Evolutionary conservation across 2,888 invertebrate genomes (phyloP).

Genomic region (Tiphia femorata): DNA sequence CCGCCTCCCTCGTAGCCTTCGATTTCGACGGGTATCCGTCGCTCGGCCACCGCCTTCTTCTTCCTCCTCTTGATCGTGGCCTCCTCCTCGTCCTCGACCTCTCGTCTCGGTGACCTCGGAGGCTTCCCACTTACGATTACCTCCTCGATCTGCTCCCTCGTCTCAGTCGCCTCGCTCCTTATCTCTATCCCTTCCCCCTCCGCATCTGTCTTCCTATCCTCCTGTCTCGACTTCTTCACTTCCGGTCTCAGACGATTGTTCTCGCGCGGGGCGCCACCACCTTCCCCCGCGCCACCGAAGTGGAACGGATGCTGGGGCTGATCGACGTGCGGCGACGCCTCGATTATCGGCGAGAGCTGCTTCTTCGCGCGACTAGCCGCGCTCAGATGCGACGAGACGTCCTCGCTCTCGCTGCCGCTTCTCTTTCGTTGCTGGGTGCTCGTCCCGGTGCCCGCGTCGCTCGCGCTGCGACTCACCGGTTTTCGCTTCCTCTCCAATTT

Average conservation of each 20-base stretch:
- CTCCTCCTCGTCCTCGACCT: too few relatives aligned
- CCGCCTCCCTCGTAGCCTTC: background rate
- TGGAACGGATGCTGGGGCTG: constrained; percentile 59
- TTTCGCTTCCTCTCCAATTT: constrained; percentile 56
- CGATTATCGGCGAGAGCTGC: constrained; percentile 85
- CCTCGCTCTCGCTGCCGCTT: constrained; percentile 75
- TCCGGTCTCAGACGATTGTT: too few relatives aligned
- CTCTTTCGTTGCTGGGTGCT: constrained; percentile 72
- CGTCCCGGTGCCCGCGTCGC: constrained; percentile 72
- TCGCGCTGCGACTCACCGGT: constrained; percentile 64
- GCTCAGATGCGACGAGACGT: constrained; percentile 69
- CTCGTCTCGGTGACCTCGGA: constrained; percentile 20
- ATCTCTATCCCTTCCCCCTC: constrained; percentile 15
- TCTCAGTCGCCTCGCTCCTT: background rate
- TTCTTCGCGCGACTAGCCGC: constrained; percentile 74
- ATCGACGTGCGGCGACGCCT: constrained; percentile 77
- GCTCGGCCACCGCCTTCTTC: background rate
- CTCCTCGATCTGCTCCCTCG: background rate
- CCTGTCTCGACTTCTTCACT: constrained; percentile 48
- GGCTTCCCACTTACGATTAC: constrained; percentile 11
- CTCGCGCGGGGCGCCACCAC: too few relatives aligned
- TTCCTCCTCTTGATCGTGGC: too few relatives aligned
- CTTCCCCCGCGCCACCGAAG: constrained; percentile 33
- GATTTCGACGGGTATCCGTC: background rate
- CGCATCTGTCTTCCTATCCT: constrained; percentile 3